Evolutionary conservation across 1,140 invertebrate species (phyloP).

Genomic region (Euwallacea similis): DNA sequence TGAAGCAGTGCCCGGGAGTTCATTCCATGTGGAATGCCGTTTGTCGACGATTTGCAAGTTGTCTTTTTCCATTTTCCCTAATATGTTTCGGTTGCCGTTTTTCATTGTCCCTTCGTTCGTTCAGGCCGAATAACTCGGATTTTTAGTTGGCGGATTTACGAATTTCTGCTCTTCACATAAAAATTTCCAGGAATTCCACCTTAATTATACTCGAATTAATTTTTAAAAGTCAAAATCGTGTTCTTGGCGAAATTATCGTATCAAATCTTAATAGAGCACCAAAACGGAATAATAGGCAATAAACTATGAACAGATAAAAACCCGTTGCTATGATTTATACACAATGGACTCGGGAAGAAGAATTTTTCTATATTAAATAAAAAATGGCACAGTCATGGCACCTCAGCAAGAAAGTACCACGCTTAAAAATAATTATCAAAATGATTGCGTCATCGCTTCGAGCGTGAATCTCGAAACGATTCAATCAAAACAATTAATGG

Average conservation of each 20-base stretch:
- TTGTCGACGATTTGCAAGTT: constrained; percentile 18
- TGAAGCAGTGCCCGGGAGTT: constrained; percentile 44
- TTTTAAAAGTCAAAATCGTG: too few species aligned
- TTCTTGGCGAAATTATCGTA: neutral
- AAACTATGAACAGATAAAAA: neutral
- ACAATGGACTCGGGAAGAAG: neutral
- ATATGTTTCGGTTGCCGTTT: too few species aligned
- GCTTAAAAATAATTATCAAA: neutral
- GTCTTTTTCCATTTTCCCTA: too few species aligned
- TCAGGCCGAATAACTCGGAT: too few species aligned
- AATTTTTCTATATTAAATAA: neutral
- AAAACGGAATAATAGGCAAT: neutral
- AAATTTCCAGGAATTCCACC: too few species aligned
- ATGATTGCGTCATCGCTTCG: neutral
- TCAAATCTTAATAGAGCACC: neutral
- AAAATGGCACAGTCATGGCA: constrained; percentile 1
- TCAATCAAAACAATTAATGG: constrained; percentile 4
- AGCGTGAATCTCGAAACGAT: neutral
- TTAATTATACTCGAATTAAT: too few species aligned
- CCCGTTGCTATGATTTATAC: neutral
- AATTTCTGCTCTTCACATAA: too few species aligned
- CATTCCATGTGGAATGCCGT: constrained; percentile 37
- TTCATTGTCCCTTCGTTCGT: too few species aligned
- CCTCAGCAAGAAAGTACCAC: neutral
- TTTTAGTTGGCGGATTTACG: too few species aligned